Evolutionary conservation across 2,113 vertebrate species (phyloP).

Genomic region (Penelope pileata): DNA sequence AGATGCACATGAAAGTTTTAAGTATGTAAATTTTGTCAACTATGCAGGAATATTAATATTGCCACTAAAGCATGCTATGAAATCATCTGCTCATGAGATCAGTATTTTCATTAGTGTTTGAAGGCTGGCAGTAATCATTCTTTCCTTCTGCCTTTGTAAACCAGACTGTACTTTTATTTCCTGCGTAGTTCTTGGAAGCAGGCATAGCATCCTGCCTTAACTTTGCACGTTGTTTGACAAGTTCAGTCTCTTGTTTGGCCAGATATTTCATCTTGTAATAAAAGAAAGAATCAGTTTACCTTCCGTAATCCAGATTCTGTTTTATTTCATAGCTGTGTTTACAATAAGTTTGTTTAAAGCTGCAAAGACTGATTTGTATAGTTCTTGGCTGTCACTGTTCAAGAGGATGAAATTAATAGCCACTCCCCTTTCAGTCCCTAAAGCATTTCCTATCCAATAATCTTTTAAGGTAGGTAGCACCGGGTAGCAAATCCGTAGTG

Average conservation of each 20-base stretch:
- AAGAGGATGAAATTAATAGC: slow-evolving; percentile 14
- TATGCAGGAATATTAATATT: neutral
- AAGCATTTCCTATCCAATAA: slow-evolving; percentile 3
- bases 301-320: slow-evolving; percentile 19
- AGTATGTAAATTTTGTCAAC: too few species aligned
- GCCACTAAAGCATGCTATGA: neutral
- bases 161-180: neutral
- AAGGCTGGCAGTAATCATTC: neutral
- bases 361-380: neutral
- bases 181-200: neutral
- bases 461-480: neutral
- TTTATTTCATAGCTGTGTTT: slow-evolving; percentile 34
- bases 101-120: neutral
- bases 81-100: neutral
- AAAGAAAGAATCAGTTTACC: neutral
- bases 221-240: neutral
- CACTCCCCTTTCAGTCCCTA: neutral
- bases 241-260: neutral
- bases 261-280: neutral
- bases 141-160: neutral
- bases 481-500: neutral
- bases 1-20: neutral
- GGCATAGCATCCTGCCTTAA: neutral
- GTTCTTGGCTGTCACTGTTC: neutral
- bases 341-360: slow-evolving; percentile 36